Conservation (phyloP, 2,888 invertebrate genomes). For the Caenorhabditis sulstoni region DNA sequence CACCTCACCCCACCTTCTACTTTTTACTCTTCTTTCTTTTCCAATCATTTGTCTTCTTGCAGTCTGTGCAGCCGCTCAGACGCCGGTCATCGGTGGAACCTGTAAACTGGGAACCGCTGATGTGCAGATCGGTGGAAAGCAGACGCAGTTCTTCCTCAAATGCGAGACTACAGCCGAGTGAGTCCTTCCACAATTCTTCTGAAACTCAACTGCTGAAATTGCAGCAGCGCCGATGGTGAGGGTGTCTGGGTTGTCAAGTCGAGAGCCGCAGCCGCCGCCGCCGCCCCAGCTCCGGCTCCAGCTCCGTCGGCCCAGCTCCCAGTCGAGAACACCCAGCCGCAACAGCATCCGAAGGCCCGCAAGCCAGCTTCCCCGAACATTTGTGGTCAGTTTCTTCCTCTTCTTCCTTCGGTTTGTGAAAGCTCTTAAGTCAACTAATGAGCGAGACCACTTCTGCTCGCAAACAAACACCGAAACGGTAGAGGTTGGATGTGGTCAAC, state of each 20-base stretch:
- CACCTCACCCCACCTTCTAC: not conserved
- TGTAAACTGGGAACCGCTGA: conserved; percentile 78
- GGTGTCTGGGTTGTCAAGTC: conserved; percentile 80
- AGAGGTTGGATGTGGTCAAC: conserved; percentile 32
- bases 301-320: conserved; percentile 48
- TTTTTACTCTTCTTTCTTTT: not conserved
- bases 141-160: conserved; percentile 80
- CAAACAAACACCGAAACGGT: conserved; percentile 35
- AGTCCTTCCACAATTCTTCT: conserved; percentile 31
- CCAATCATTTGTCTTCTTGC: not conserved
- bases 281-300: conserved; percentile 52
- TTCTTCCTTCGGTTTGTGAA: conserved; percentile 10
- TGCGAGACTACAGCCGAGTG: conserved; percentile 78
- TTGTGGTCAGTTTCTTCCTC: conserved; percentile 66
- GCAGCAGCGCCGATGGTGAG: conserved; percentile 75
- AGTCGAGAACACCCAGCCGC: conserved; percentile 68
- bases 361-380: conserved; percentile 70
- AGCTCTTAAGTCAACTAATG: conserved; percentile 51
- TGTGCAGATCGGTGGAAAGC: conserved; percentile 80
- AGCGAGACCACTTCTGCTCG: conserved; percentile 35
- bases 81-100: conserved; percentile 80
- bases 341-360: conserved; percentile 66
- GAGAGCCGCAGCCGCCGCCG: conserved; percentile 66
- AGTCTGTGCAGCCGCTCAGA: conserved; percentile 59
- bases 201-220: conserved; percentile 15